Evolutionary conservation across 2,797 vertebrate species (phyloP).

Genomic region (Cuculus canorus): DNA sequence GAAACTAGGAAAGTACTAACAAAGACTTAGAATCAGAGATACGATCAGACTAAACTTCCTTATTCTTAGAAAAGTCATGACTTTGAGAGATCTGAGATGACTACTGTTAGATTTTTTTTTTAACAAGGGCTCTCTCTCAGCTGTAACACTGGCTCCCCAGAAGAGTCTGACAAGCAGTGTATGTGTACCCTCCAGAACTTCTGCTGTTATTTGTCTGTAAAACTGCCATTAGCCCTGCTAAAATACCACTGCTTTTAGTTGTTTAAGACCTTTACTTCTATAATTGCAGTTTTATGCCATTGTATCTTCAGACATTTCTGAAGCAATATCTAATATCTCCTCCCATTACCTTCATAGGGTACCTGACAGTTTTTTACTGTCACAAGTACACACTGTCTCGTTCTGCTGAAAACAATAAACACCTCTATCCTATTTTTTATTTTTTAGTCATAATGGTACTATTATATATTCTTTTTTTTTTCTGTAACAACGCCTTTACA

Average conservation of each 20-base stretch:
- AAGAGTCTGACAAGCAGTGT: not conserved
- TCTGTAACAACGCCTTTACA: not conserved
- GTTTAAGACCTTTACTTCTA: not conserved
- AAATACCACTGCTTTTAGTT: not conserved
- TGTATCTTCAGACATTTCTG: not conserved
- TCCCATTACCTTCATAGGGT: not conserved
- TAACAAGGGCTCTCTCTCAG: not conserved
- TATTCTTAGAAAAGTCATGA: not conserved
- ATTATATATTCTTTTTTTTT: not conserved
- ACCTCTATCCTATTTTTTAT: not conserved
- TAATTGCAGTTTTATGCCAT: not conserved
- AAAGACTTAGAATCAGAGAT: not conserved
- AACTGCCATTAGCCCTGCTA: not conserved
- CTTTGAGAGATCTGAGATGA: not conserved
- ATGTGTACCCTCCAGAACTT: rapidly evolving
- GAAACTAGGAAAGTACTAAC: not conserved
- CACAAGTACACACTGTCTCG: not conserved
- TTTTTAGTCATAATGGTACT: not conserved
- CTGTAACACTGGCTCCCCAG: not conserved
- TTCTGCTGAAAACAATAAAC: not conserved
- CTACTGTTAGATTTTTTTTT: not conserved
- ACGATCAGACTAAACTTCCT: no score
- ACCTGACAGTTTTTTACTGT: rapidly evolving
- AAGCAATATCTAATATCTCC: not conserved
- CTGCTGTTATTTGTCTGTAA: not conserved